These are phyloP conservation scores for Nymphalis polychloros DNA, from an alignment of 2,888 invertebrate genomes.

Conservation along the genomic window DNA sequence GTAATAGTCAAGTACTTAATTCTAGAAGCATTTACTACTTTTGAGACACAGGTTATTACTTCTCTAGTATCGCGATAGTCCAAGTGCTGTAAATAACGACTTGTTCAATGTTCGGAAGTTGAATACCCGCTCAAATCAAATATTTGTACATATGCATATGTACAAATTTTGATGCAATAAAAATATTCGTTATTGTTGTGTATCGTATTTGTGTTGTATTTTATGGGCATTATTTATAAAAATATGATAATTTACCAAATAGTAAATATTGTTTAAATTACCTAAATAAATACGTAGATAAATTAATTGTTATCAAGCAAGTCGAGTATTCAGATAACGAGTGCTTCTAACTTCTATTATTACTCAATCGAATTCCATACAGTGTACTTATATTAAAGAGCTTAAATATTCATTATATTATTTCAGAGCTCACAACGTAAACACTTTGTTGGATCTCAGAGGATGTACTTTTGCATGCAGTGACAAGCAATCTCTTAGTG, in stretches of 20 bases:
- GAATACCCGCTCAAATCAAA: background rate
- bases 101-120: background rate
- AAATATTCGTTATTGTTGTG: background rate
- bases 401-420: conserved; percentile 6
- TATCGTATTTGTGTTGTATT: background rate
- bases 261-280: conserved; percentile 6
- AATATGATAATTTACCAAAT: conserved; percentile 18
- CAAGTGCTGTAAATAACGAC: background rate
- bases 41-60: too few relatives aligned
- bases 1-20: too few relatives aligned
- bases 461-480: conserved; percentile 82
- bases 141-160: background rate
- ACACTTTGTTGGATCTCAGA: conserved; percentile 79
- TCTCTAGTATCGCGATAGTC: background rate
- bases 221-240: background rate
- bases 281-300: conserved; percentile 60
- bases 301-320: conserved; percentile 70
- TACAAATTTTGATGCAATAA: background rate
- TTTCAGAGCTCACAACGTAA: conserved; percentile 80
- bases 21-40: too few relatives aligned
- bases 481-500: conserved; percentile 79
- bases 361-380: conserved; percentile 58
- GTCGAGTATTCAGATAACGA: conserved; percentile 71
- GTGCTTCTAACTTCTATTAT: conserved; percentile 57
- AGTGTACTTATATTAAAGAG: conserved; percentile 41